Percentiles rank a stretch among this genome's conserved stretches.
Conservation (phyloP, 2,797 vertebrate species). For the Hoplostethus mediterraneus region DNA sequence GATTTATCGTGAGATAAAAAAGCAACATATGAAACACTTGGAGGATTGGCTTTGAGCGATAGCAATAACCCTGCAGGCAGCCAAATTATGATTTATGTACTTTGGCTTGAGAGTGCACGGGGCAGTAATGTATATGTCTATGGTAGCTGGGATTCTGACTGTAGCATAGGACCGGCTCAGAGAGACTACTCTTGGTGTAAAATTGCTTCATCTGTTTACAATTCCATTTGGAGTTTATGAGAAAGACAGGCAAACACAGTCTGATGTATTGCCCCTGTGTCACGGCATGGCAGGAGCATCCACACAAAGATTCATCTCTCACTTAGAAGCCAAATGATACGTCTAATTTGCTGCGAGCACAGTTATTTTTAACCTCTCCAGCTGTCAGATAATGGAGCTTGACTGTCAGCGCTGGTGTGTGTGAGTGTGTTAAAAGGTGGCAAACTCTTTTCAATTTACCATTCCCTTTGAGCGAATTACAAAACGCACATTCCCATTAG, state of each 20-base stretch:
- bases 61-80: conserved; percentile 79
- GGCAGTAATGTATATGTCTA: conserved; percentile 73
- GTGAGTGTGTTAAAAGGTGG: conserved; percentile 84
- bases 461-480: conserved; percentile 85
- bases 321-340: conserved; percentile 89
- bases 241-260: conserved; percentile 84
- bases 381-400: conserved; percentile 88
- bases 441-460: conserved; percentile 85
- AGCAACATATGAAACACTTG: conserved; percentile 72
- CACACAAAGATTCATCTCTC: conserved; percentile 88
- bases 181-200: conserved; percentile 80
- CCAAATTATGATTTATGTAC: conserved; percentile 84
- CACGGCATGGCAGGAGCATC: conserved; percentile 85
- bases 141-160: conserved; percentile 55
- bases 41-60: conserved; percentile 80
- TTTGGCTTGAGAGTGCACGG: conserved; percentile 71
- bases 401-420: conserved; percentile 83
- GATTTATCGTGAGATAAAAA: conserved; percentile 82
- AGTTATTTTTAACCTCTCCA: conserved; percentile 89
- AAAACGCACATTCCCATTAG: conserved; percentile 84
- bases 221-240: conserved; percentile 86
- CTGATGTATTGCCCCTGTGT: conserved; percentile 85
- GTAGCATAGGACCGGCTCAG: conserved; percentile 63
- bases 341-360: conserved; percentile 87
- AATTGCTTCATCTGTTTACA: conserved; percentile 88